Base-by-base conservation (phyloP, 1,140 invertebrate species). In the Aphis craccivora region DNA sequence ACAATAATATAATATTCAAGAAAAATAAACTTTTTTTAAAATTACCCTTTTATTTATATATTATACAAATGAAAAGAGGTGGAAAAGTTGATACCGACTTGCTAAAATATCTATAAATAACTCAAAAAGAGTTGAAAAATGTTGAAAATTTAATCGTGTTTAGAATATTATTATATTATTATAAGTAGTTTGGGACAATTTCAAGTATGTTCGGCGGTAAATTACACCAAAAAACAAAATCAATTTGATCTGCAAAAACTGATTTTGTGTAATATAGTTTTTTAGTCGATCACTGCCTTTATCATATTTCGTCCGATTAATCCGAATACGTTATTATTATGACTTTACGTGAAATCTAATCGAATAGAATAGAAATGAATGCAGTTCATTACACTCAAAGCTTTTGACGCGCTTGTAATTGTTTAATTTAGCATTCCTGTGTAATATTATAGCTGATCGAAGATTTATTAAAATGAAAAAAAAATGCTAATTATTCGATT, bases 331-430 rank as follows among this genome's bases (percentile, higher is more conserved):
- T 67, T 67, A 76, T 76, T 30, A 87, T 87, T 14, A 87, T n/a
- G 30, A n/a, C 48, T 45, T 87, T 48, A 48, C 84, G n/a, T 1
- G 14, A 43, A 6, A n/a, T 45, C 14, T n/a, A n/a, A 48, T 20
- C 30, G 22, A 51, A 1, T 87, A 5, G 43, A n/a, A 22, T 22
- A 51, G 23, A 22, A n/a, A 35, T 30, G 0, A 51, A n/a, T 48
- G 86, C 18, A 88, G 88, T 90, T 90, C 88, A 90, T 55, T 43
- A 51, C 88, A 40, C 88, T 53, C 88, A 22, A 55, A 90, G 11
- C 88, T 90, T 40, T 90, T 40, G 88, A 48, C 43, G 4, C 51
- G 30, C 25, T 37, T 25, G 23, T 37, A 53, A 37, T 86, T 43
- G 35, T 90, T 37, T 55, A 20, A 37, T 25, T 90, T 53, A 30